Evolutionary conservation across 1,140 invertebrate species (phyloP), one percentile per base, ranked within the genome.

Genomic region (Drosophila pseudoobscura): DNA sequence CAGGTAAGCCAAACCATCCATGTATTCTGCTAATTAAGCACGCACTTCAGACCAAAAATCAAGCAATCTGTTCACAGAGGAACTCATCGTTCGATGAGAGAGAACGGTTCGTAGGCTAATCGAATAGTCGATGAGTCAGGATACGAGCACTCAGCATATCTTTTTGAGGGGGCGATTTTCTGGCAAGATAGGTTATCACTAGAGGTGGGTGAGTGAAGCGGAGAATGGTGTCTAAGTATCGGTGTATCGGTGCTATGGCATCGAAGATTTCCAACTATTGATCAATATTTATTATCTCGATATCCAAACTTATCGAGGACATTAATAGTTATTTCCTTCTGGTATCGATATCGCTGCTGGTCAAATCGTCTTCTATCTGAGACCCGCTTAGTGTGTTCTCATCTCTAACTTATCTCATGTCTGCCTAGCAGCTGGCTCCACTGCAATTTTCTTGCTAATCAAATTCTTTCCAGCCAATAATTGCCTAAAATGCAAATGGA

Each of bases 401-500:
- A 58, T 56, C 75, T 11, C 53, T 49, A 22, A 54, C 39, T 66
- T n/a, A 66, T 43, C 29, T 66, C 39, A 66, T 50, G 13, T 31
- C 47, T 51, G n/a, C 35, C 52, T 60, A 31, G 20, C 29, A 41
- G 17, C 74, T 24, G 45, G 41, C 45, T 26, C 43, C 54, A 57
- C 41, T 60, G 54, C 72, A 75, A 75, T 75, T 76, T 77, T 57
- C 69, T 82, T 77, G 78, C 75, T 87, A 87, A 87, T 87, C 83
- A 72, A 87, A 87, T 87, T 87, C 56, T 79, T 76, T 61, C 56
- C 71, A 73, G 71, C 71, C 75, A 87, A 87, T 89, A 89, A 89
- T 89, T 82, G 80, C 80, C 74, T 78, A 75, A 89, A 89, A 89
- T 89, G 85, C 87, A 89, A 89, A 89, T 89, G 80, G 75, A 73